Base-by-base conservation (phyloP, 2,888 invertebrate species). In the Prosapia bicincta region DNA sequence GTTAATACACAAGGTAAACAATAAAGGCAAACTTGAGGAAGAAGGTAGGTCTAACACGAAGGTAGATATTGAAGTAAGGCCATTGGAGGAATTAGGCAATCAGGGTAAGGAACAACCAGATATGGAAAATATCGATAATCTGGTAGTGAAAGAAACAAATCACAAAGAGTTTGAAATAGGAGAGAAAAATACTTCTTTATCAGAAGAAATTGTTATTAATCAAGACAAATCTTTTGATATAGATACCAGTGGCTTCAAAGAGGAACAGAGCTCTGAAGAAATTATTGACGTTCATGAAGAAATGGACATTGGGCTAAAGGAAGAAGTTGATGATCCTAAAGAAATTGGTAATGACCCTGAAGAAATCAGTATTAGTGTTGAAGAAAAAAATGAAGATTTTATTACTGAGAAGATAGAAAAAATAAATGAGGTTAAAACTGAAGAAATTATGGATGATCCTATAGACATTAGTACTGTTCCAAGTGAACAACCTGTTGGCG, bases 1-100 rank as follows among this genome's bases (percentile, higher is more conserved):
- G 83, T 81, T 86, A 76, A 85, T 85, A 15, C 87, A 87, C 81
- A 86, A 86, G 72, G 86, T 54, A 20, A n/a, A 20, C 6, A 54
- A 20, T 1, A 54, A 54, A 54, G 54, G 7, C n/a, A 54, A 20
- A 38, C 9, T 13, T 10, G 10, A 7, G 10, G 15, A 38, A 6
- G 38, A 38, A 2, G 38, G 38, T 38, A 7, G n/a, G n/a, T n/a
- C n/a, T n/a, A n/a, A n/a, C n/a, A 38, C 9, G 15, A 38, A 10
- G 38, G 38, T 9, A 38, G 28, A 9, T 28, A 3, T 28, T 38
- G 1, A 10, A 38, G 38, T 38, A 13, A 38, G 38, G 38, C 10
- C 38, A 13, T 13, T 38, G 9, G 38, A 38, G 15, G 38, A 3
- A 38, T 13, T 38, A 2, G 28, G 28, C 9, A n/a, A n/a, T n/a